These are phyloP conservation scores for Acromyrmex heyeri DNA, from an alignment of 1,140 invertebrate species.

Conservation along the genomic window DNA sequence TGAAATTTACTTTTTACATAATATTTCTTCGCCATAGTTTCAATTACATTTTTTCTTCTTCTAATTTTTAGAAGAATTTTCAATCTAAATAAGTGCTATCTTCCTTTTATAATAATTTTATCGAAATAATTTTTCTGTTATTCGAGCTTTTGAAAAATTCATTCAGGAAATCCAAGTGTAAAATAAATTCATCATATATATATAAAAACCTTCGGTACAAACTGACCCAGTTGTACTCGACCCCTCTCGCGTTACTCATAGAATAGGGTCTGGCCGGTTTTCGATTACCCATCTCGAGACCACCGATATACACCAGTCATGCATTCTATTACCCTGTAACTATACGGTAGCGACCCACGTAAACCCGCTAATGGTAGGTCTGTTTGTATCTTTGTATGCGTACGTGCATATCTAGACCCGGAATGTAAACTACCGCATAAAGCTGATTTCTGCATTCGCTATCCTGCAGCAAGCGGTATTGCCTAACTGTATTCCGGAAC, in stretches of 20 bases:
- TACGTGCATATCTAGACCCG: constrained; percentile 35
- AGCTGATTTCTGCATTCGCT: constrained; percentile 64
- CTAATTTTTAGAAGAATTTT: not conserved
- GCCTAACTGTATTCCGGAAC: constrained; percentile 55
- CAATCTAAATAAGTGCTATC: not conserved
- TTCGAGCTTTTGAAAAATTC: not conserved
- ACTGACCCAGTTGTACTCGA: constrained; percentile 38
- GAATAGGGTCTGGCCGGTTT: constrained; percentile 46
- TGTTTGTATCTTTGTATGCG: constrained; percentile 51
- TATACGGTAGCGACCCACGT: constrained; percentile 36
- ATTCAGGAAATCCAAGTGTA: not conserved
- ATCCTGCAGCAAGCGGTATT: constrained; percentile 16
- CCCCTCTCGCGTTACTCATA: constrained; percentile 14
- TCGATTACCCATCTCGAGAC: constrained; percentile 68
- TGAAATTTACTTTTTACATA: not conserved
- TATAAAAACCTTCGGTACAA: not conserved
- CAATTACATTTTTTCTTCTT: not conserved
- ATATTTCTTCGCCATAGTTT: not conserved
- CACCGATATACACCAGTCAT: constrained; percentile 60
- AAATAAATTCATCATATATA: not conserved
- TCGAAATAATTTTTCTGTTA: not conserved
- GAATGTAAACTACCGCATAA: constrained; percentile 65
- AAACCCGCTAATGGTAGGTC: constrained; percentile 53
- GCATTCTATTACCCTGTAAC: constrained; percentile 72
- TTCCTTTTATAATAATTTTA: not conserved